phyloP scores from a whole-genome alignment of 2,888 invertebrate species.

The Drosophila mettleri region DNA sequence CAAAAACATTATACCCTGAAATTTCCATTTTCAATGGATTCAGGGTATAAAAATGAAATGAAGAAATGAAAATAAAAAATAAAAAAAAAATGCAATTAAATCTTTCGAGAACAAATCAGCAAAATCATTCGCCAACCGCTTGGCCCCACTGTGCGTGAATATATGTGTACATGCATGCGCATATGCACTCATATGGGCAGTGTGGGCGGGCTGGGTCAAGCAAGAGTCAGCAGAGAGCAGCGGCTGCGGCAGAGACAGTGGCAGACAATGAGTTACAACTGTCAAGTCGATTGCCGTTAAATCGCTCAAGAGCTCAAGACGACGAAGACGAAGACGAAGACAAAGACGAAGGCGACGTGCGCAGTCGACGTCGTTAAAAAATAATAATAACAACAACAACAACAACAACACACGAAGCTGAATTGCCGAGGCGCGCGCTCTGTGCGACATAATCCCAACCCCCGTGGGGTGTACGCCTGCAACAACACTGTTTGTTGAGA shows the following conservation, averaged over 20 bases:
- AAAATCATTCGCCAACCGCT: constrained; percentile 9
- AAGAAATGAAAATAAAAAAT: background rate
- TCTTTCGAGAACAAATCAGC: constrained; percentile 36
- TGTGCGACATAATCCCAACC: constrained; percentile 44
- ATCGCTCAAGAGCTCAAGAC: constrained; percentile 53
- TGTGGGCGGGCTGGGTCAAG: constrained; percentile 45
- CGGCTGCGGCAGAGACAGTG: constrained; percentile 18
- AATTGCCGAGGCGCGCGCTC: constrained; percentile 36
- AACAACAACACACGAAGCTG: constrained; percentile 29
- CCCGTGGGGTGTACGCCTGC: constrained; percentile 27
- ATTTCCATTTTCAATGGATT: too few relatives aligned
- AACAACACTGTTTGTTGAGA: constrained; percentile 18
- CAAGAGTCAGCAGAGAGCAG: constrained; percentile 9
- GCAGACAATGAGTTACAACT: constrained; percentile 60
- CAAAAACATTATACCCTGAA: too few relatives aligned
- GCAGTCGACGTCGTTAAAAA: constrained; percentile 32
- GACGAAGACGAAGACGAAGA: background rate
- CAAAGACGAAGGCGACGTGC: constrained; percentile 22
- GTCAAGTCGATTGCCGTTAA: constrained; percentile 63
- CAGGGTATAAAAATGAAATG: constrained; percentile 1
- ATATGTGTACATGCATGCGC: background rate
- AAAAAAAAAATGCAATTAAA: constrained; percentile 10
- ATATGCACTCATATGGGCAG: constrained; percentile 1
- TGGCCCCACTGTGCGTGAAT: constrained; percentile 11
- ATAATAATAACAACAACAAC: background rate